These are phyloP conservation scores for Platichthys flesus DNA, from an alignment of 2,113 vertebrate genomes.

Conservation along the genomic window DNA sequence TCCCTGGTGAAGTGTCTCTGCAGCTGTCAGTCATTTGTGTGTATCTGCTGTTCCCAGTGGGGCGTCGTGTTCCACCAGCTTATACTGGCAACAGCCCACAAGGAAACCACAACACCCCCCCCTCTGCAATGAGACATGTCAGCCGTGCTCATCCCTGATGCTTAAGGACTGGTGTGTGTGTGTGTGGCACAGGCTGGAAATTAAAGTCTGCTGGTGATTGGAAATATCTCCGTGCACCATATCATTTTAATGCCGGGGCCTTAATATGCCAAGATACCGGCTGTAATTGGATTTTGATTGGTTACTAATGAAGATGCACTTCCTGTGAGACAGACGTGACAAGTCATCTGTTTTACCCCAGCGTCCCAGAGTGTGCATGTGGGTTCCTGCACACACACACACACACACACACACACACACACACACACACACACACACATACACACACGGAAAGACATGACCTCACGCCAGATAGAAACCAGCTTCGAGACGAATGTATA, in stretches of 20 bases:
- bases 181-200: conserved; percentile 69
- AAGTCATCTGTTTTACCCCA: conserved; percentile 76
- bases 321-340: conserved; percentile 76
- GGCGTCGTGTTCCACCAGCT: conserved; percentile 43
- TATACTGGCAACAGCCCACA: conserved; percentile 36
- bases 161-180: conserved; percentile 49
- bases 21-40: conserved; percentile 40
- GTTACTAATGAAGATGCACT: conserved; percentile 84
- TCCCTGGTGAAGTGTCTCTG: conserved; percentile 26
- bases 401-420: background rate
- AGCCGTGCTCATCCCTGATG: background rate
- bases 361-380: conserved; percentile 14
- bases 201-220: conserved; percentile 81
- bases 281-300: conserved; percentile 86
- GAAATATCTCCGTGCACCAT: conserved; percentile 78
- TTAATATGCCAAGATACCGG: conserved; percentile 81
- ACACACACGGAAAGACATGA: background rate
- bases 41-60: conserved; percentile 21
- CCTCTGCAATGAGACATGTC: conserved; percentile 30
- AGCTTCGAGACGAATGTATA: too few species aligned
- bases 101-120: conserved; percentile 11
- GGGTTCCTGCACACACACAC: conserved; percentile 1
- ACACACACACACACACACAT: background rate
- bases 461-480: too few species aligned
- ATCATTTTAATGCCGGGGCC: conserved; percentile 81